Percentiles rank a stretch among this genome's conserved stretches.
Evolutionary conservation across 2,113 vertebrate genomes (phyloP).

Genomic region (Gymnorhina tibicen): DNA sequence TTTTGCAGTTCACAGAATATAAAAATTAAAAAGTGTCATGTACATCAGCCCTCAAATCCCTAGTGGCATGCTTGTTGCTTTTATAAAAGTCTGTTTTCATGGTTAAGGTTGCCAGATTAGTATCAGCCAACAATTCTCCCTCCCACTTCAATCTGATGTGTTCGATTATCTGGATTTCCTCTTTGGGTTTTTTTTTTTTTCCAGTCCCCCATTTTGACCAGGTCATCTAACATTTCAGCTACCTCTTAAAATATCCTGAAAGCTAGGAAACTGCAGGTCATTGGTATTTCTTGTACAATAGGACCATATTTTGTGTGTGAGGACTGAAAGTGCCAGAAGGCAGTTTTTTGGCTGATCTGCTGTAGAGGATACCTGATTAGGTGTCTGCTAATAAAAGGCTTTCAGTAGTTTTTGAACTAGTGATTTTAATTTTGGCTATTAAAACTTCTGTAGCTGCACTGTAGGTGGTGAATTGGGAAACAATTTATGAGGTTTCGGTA

Average conservation of each 20-base stretch:
- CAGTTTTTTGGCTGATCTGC: background rate
- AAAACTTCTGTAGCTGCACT: background rate
- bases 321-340: background rate
- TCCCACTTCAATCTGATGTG: background rate
- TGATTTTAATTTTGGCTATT: background rate
- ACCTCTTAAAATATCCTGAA: background rate
- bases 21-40: background rate
- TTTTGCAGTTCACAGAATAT: background rate
- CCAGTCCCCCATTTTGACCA: background rate
- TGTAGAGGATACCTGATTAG: background rate
- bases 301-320: accelerated
- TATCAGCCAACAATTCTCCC: background rate
- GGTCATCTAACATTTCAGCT: background rate
- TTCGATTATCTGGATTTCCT: background rate
- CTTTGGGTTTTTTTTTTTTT: background rate
- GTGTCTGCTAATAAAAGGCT: background rate
- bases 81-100: background rate
- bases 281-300: background rate
- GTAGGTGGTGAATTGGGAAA: background rate
- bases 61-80: background rate
- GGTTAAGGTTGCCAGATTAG: background rate
- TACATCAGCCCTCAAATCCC: background rate
- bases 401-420: background rate
- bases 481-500: background rate
- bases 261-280: background rate